Base-by-base conservation (phyloP, 2,888 invertebrate species). In the Heteropelma amictum region DNA sequence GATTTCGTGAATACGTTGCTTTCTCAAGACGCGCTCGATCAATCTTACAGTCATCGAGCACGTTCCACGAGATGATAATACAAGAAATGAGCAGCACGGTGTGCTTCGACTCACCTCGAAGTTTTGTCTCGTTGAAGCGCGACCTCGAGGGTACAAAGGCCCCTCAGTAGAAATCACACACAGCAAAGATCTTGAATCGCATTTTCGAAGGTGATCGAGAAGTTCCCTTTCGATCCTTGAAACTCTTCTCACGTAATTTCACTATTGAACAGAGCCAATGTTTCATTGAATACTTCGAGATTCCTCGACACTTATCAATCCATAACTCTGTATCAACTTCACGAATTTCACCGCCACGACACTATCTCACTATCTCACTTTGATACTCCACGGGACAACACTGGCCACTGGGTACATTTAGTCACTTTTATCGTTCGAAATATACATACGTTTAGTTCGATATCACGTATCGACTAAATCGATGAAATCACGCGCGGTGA, bases 1-100 rank as follows among this genome's bases (percentile, higher is more conserved):
- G 88, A 83, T 85, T 86, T 85, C 83, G 80, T 80, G 81, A 86
- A 84, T 83, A 83, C 81, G 83, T 81, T 83, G 71, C 17, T 38
- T 40, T 35, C 30, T 26, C 54, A 61, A 72, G 76, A 70, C 54
- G 72, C 69, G 53, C 58, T 67, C 23, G 23, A 58, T 28, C 64
- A 45, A 17, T 53, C 58, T 70, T 35, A 63, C 64, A n/a, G n/a
- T 63, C 30, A 64, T 40, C 33, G 2, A 10, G 12, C n/a, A 19
- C 26, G 12, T 42, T 42, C 17, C 5, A 28, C 19, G 17, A 28
- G 7, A 19, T 3, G 33, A 21, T 6, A 21, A 21, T 35, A 23
- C 17, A 3, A 33, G 42, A 42, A 63, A 40, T 14, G 1, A 21
- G 7, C 23, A 30, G 21, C 21, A 35, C n/a, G 42, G 30, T 19